Evolutionary conservation across 2,888 invertebrate genomes (phyloP).

Genomic region (Drosophila fulvimacula): DNA sequence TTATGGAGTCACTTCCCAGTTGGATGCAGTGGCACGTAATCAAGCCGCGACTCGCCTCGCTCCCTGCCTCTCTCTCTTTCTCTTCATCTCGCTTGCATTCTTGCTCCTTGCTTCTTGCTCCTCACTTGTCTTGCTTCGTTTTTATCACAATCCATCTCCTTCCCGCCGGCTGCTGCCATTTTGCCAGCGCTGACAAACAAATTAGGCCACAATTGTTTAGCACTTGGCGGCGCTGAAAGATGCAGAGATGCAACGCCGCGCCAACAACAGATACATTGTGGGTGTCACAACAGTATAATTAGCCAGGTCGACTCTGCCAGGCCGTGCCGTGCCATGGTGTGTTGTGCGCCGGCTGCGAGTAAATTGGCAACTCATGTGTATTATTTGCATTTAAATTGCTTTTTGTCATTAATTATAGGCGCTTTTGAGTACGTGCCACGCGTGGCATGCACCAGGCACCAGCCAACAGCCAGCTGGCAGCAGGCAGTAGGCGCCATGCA

Average conservation of each 20-base stretch:
- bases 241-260: constrained; percentile 9
- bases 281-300: constrained; percentile 40
- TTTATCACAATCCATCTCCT: constrained; percentile 13
- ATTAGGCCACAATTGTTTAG: constrained; percentile 59
- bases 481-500: constrained; percentile 15
- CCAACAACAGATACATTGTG: constrained; percentile 15
- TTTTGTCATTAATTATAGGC: constrained; percentile 45
- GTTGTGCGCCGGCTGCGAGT: constrained; percentile 11
- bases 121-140: not conserved
- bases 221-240: constrained; percentile 34
- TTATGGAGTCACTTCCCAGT: constrained; percentile 65
- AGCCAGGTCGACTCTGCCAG: constrained; percentile 14
- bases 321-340: not conserved
- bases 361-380: constrained; percentile 41
- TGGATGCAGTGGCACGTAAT: constrained; percentile 47
- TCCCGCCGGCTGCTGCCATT: constrained; percentile 9
- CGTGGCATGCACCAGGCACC: constrained; percentile 15
- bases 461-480: no score
- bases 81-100: no score
- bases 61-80: not conserved
- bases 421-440: constrained; percentile 38
- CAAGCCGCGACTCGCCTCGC: constrained; percentile 36
- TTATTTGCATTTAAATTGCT: constrained; percentile 54
- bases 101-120: not conserved
- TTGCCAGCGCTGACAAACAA: constrained; percentile 60